These are phyloP conservation scores for Lates japonicus DNA, from an alignment of 2,797 vertebrate species.

Conservation along the genomic window DNA sequence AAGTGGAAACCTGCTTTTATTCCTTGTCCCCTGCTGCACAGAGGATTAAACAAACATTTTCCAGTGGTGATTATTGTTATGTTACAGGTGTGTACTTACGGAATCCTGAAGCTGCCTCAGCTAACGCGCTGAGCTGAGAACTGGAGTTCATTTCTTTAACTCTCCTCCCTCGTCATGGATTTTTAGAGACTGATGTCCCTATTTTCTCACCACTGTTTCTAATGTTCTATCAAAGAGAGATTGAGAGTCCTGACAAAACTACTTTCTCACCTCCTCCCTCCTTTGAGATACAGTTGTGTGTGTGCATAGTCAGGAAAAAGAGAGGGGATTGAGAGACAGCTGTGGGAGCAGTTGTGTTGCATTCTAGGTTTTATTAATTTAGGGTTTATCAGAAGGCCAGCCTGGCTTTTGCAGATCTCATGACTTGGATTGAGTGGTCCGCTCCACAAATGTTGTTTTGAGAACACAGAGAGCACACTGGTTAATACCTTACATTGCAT, in stretches of 20 bases:
- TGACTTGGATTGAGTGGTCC: conserved; percentile 64
- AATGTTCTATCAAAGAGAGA: neutral
- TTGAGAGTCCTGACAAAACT: neutral
- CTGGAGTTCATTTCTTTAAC: too few relatives aligned
- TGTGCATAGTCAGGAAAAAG: too few relatives aligned
- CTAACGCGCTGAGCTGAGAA: neutral
- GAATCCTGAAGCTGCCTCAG: neutral
- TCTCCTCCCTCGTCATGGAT: neutral
- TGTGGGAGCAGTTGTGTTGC: conserved; percentile 24
- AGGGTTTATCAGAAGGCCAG: conserved; percentile 41
- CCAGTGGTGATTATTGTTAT: neutral
- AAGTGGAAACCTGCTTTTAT: neutral
- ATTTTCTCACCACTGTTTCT: neutral
- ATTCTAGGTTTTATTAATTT: conserved; percentile 52
- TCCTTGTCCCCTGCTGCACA: neutral
- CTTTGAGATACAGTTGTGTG: neutral
- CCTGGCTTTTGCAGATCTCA: conserved; percentile 54
- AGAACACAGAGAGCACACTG: conserved; percentile 36
- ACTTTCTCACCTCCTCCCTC: neutral
- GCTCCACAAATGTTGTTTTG: conserved; percentile 67
- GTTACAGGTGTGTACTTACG: conserved; percentile 21
- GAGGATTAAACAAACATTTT: neutral
- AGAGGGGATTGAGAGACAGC: neutral
- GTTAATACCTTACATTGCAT: conserved; percentile 45
- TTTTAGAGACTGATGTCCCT: neutral